Conservation (phyloP, 2,113 vertebrate genomes). For the Crocuta crocuta region DNA sequence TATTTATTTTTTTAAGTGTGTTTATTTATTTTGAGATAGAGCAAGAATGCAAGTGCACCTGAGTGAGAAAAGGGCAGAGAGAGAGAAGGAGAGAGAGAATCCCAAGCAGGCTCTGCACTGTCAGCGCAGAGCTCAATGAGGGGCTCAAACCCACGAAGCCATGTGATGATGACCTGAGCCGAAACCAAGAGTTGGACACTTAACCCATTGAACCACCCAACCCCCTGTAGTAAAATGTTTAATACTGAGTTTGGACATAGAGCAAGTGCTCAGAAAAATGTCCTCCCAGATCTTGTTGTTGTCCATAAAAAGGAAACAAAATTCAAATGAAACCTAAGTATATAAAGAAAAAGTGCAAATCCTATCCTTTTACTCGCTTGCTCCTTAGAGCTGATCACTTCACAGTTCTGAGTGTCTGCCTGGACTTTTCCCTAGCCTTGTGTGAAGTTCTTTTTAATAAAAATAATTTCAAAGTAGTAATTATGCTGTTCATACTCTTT, state of each 20-base stretch:
- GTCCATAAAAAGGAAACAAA: conserved; percentile 5
- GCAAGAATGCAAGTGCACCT: no score
- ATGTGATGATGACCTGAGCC: no score
- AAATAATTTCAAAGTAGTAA: conserved; percentile 29
- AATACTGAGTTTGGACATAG: conserved; percentile 53
- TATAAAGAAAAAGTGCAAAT: neutral
- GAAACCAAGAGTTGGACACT: no score
- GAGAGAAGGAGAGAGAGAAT: no score
- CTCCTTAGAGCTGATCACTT: neutral
- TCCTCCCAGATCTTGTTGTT: neutral
- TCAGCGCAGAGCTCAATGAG: no score
- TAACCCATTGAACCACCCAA: no score
- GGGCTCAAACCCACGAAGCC: no score
- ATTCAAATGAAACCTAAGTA: neutral
- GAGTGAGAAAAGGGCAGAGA: no score
- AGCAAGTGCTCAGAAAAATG: conserved; percentile 7
- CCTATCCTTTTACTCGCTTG: neutral
- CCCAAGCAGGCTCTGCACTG: no score
- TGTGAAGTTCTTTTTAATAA: conserved; percentile 43
- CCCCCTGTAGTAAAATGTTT: conserved; percentile 10
- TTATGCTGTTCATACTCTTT: neutral
- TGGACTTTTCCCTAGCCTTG: neutral
- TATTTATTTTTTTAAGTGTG: neutral
- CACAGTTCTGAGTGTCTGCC: neutral
- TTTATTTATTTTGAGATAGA: no score